Evolutionary conservation across 2,113 vertebrate genomes (phyloP), one percentile per base, ranked within the genome.

Genomic region (Globicephala melas): DNA sequence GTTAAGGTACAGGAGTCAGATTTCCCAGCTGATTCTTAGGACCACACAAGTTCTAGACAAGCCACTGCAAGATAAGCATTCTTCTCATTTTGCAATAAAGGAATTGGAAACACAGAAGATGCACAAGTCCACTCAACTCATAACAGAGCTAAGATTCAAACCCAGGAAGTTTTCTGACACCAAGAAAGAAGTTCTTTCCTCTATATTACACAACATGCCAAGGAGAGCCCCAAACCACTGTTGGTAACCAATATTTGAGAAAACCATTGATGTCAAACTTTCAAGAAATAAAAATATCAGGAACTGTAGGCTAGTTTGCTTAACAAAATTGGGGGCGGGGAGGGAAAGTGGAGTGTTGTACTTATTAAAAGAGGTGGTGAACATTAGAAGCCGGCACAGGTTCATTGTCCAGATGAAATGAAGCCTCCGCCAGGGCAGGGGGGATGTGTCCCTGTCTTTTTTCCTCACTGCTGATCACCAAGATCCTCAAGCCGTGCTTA

Each of bases 31-130:
- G 31, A 86, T 77, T 84, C 73, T 92, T 53, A 95, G 18, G n/a
- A 82, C 36, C 25, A n/a, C 15, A 11, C 10, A 28, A 63, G 28
- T 79, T 84, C 67, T 70, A 36, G 36, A 58, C 20, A 95, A 33
- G 41, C 67, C 50, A 8, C 41, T 23, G 6, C 3, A 36, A 68
- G 31, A 13, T 8, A 71, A 53, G 4, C 23, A 8, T 60, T 74
- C 25, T n/a, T 81, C 60, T 71, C 41, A 55, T 47, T 95, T 68
- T 95, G 47, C 73, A 92, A 55, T 53, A 60, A 73, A 71, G 23
- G 15, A 88, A 83, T 1, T 55, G 17, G 28, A 85, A 94, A 67
- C 28, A 55, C 63, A 44, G 70, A 63, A 71, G 18, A 68, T 28
- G 8, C 55, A 38, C 62, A 53, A 76, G 58, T 31, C 36, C 44